Evolutionary conservation across 2,888 invertebrate species (phyloP), one percentile per base, ranked within the genome.

Genomic region (Pristionchus exspectatus): DNA sequence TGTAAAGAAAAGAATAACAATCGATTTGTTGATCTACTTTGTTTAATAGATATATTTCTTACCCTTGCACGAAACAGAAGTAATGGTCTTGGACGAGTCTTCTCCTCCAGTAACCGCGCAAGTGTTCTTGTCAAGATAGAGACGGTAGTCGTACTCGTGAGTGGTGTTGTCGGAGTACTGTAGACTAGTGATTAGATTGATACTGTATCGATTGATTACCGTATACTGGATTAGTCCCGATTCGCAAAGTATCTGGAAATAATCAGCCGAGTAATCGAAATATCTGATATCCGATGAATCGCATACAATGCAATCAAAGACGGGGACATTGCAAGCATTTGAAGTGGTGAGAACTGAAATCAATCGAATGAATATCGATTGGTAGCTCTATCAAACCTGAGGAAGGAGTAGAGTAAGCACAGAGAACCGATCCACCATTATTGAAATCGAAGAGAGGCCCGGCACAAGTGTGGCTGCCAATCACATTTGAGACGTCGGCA

Each of bases 11-110:
- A n/a, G 69, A 30, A 50, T 50, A 77, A 50, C 50, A 5, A 77
- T 77, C n/a, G 16, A 50, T 77, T 44, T 1, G n/a, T 24, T 44
- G 30, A 24, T 12, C 21, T 30, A 33, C 38, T 16, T 27, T n/a
- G 27, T 2, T 18, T 12, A 5, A 24, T 33, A 50, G 4, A 7
- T 77, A n/a, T n/a, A 2, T 0, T 72, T n/a, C 50, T 77, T 21
- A 77, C 77, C 21, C 50, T 77, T 77, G 77, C 77, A 77, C 24
- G 77, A 77, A 77, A 77, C 44, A 2, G 77, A 44, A n/a, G 77
- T 44, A n/a, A 77, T 44, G 10, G 77, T 44, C 44, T 44, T 33
- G 16, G 74, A 38, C 2, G n/a, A 18, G 38, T 38, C 77, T 24
- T 77, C 50, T 3, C 44, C 44, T 77, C 77, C 77, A 7, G 10